Conservation (phyloP, 1,140 invertebrate species). For the Gonioctena quinquepunctata region DNA sequence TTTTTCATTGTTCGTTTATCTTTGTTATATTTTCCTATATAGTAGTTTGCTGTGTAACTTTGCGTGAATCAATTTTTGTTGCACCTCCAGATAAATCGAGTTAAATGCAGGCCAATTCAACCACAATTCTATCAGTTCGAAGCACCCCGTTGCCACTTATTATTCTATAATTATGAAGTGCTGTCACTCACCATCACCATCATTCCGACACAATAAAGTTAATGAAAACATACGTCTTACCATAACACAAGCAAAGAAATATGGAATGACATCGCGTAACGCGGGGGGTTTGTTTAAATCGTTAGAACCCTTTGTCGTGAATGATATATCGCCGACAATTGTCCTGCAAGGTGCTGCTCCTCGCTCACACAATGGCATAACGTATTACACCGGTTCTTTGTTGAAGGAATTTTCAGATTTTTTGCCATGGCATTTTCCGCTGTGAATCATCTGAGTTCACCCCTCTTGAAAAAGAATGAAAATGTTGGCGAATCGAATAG, state of each 20-base stretch:
- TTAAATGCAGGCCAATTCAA: too few relatives aligned
- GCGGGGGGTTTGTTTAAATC: constrained; percentile 44
- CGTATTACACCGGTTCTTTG: constrained; percentile 49
- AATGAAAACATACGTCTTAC: constrained; percentile 5
- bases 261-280: constrained; percentile 24
- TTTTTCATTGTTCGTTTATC: too few relatives aligned
- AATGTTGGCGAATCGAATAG: too few relatives aligned
- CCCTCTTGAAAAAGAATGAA: not conserved
- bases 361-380: constrained; percentile 45
- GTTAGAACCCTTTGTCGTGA: constrained; percentile 42
- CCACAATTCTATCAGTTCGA: too few relatives aligned
- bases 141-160: too few relatives aligned
- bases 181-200: not conserved
- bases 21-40: too few relatives aligned
- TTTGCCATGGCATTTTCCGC: not conserved
- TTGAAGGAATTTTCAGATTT: constrained; percentile 31
- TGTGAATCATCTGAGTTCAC: not conserved
- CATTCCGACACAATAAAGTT: not conserved
- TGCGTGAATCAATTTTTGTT: too few relatives aligned
- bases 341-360: constrained; percentile 49
- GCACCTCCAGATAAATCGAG: too few relatives aligned
- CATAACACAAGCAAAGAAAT: constrained; percentile 4
- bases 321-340: constrained; percentile 44
- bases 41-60: too few relatives aligned
- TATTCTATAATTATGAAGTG: too few relatives aligned